Conservation (phyloP, 2,113 vertebrate species). For the Microcebus murinus region DNA sequence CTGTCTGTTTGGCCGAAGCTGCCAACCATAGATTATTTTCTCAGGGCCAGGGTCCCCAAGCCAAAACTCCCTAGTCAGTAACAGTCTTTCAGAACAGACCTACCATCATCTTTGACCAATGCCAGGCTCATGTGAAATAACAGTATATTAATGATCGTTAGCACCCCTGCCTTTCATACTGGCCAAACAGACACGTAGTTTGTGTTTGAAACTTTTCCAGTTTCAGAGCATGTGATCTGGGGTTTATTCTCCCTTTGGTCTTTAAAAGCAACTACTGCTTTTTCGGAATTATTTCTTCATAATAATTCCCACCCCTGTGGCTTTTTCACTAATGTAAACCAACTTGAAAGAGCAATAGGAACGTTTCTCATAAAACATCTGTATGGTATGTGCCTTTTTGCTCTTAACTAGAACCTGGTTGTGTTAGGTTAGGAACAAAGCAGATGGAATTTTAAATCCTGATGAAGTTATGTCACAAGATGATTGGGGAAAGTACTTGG, state of each 20-base stretch:
- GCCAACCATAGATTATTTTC: not conserved
- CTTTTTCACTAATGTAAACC: conserved; percentile 60
- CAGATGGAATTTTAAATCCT: conserved; percentile 63
- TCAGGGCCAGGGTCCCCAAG: conserved; percentile 4
- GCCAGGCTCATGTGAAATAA: not conserved
- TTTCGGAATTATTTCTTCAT: conserved; percentile 52
- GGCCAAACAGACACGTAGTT: conserved; percentile 36
- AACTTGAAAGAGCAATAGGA: conserved; percentile 63
- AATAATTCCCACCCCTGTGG: conserved; percentile 57
- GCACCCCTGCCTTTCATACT: conserved; percentile 3
- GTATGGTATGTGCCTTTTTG: conserved; percentile 38
- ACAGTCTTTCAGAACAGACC: conserved; percentile 21
- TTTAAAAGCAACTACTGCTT: conserved; percentile 66
- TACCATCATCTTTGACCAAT: not conserved
- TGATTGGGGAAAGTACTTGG: conserved; percentile 65
- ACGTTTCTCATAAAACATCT: conserved; percentile 61
- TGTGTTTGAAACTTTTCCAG: conserved; percentile 55
- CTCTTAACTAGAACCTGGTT: conserved; percentile 59
- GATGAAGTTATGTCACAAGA: conserved; percentile 58
- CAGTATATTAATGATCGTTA: not conserved
- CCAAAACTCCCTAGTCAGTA: not conserved
- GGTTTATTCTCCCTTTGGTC: conserved; percentile 35
- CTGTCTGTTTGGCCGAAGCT: not conserved
- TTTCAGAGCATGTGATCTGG: conserved; percentile 57
- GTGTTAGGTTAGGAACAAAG: conserved; percentile 57